A percentile compares a stretch with the other conserved stretches of the same genome.
These are phyloP conservation scores for Menura novaehollandiae DNA, from an alignment of 2,113 vertebrate genomes.

Conservation along the genomic window DNA sequence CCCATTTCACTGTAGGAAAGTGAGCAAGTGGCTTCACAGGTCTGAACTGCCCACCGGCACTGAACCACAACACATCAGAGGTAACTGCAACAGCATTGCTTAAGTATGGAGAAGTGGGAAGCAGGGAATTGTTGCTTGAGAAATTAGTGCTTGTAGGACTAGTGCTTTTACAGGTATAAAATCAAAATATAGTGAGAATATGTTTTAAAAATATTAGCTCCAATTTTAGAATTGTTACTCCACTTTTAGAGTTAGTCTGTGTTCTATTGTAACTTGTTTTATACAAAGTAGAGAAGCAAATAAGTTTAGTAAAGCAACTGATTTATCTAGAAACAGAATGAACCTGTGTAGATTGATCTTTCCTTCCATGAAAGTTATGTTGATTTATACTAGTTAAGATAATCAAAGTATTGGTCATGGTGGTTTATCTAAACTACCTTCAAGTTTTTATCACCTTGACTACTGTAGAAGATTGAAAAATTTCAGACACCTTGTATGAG, in stretches of 20 bases:
- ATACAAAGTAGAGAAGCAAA: background rate
- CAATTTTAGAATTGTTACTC: background rate
- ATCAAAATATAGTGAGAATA: background rate
- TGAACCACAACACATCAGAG: background rate
- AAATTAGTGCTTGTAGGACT: background rate
- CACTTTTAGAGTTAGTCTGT: background rate
- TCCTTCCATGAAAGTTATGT: background rate
- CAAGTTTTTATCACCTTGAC: background rate
- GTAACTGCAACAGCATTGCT: background rate
- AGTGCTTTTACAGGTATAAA: background rate
- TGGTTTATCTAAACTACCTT: background rate
- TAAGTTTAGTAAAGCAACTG: background rate
- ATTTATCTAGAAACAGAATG: background rate
- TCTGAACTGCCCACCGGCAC: background rate
- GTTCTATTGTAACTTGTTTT: background rate
- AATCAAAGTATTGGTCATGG: background rate
- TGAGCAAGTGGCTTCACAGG: rapidly evolving
- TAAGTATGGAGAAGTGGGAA: background rate
- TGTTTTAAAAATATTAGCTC: background rate
- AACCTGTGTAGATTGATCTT: background rate
- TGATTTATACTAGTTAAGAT: background rate
- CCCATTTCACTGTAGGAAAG: background rate
- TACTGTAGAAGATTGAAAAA: background rate
- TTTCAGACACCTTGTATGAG: background rate
- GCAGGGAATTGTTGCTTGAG: background rate